Percentiles rank a stretch among this genome's conserved stretches.
phyloP scores from a whole-genome alignment of 2,797 vertebrate genomes.

The Manis pentadactyla region DNA sequence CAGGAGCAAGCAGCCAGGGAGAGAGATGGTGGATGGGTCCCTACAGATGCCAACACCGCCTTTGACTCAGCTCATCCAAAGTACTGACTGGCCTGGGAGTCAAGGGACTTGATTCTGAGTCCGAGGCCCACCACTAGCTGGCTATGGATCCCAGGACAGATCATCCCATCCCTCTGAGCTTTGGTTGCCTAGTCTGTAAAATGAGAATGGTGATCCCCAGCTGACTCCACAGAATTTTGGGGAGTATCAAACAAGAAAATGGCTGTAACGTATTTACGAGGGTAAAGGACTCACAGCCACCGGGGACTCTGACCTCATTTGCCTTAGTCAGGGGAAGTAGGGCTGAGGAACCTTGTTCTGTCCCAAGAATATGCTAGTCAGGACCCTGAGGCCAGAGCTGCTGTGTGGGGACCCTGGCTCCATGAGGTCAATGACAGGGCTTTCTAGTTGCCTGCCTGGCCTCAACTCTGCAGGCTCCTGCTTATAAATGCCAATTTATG shows the following conservation, averaged over 20 bases:
- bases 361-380: neutral
- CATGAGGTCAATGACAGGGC: neutral
- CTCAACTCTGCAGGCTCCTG: neutral
- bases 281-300: neutral
- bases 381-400: neutral
- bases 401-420: neutral
- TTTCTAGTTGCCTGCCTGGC: neutral
- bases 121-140: neutral
- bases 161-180: slow-evolving; percentile 24
- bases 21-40: neutral
- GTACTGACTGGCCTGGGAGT: neutral
- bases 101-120: neutral
- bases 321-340: neutral
- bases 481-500: neutral
- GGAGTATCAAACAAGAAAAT: neutral
- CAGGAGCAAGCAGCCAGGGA: neutral
- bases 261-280: neutral
- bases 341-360: neutral
- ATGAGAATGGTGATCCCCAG: neutral
- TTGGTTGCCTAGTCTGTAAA: slow-evolving; percentile 53
- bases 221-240: neutral
- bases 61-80: neutral
- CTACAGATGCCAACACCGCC: neutral
- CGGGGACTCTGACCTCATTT: neutral
- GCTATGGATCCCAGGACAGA: neutral